phyloP scores from a whole-genome alignment of 2,888 invertebrate species.

The Parnassius orleans region DNA sequence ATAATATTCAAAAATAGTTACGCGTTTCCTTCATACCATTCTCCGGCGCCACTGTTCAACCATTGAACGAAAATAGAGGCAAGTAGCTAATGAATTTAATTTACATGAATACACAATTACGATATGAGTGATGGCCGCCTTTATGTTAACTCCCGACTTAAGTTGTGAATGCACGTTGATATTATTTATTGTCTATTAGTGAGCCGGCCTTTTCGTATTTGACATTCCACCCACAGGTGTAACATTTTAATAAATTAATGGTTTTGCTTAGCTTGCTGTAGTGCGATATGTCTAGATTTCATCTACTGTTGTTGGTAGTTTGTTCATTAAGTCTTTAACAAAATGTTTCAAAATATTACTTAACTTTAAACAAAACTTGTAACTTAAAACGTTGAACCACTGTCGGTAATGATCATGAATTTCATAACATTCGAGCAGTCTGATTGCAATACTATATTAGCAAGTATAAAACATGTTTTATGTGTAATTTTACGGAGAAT shows the following conservation, averaged over 20 bases:
- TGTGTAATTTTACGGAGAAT: no score
- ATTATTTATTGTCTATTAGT: slow-evolving; percentile 60
- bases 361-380: no score
- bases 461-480: no score
- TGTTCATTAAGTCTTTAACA: no score
- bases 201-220: slow-evolving; percentile 53
- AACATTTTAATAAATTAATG: slow-evolving; percentile 51
- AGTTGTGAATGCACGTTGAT: slow-evolving; percentile 40
- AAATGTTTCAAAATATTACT: no score
- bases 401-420: no score
- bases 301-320: neutral
- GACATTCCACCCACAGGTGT: slow-evolving; percentile 53
- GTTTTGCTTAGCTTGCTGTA: slow-evolving; percentile 27
- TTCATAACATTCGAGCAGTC: no score
- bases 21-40: slow-evolving; percentile 5
- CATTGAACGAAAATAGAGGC: slow-evolving; percentile 42
- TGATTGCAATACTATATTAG: no score
- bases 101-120: slow-evolving; percentile 70
- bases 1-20: neutral
- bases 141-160: slow-evolving; percentile 36
- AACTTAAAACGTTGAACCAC: no score
- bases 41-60: slow-evolving; percentile 9
- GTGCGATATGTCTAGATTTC: neutral
- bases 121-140: slow-evolving; percentile 58
- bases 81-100: slow-evolving; percentile 67